These are phyloP conservation scores for Bellardia bayeri DNA, from an alignment of 2,888 invertebrate genomes.

Conservation along the genomic window DNA sequence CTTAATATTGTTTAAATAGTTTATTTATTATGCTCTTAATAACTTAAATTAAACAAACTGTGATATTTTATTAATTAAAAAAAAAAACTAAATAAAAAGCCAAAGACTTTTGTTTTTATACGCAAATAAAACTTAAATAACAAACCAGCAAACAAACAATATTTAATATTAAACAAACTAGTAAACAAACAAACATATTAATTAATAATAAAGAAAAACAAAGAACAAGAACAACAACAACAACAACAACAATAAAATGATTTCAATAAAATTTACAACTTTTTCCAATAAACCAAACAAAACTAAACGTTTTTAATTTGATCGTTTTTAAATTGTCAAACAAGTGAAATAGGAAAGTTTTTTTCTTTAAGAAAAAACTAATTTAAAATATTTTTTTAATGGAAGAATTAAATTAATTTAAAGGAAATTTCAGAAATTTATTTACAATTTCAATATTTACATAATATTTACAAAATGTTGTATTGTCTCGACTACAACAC, in stretches of 20 bases:
- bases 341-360: conserved; percentile 3
- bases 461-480: too few relatives aligned
- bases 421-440: too few relatives aligned
- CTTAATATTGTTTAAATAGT: conserved; percentile 49
- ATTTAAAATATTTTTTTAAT: background rate
- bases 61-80: conserved; percentile 70
- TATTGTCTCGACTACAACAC: too few relatives aligned
- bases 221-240: conserved; percentile 33
- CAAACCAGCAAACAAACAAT: background rate
- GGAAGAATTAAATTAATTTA: too few relatives aligned
- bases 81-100: conserved; percentile 74
- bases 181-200: conserved; percentile 23
- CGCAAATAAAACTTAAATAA: conserved; percentile 46
- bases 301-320: conserved; percentile 74
- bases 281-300: conserved; percentile 61
- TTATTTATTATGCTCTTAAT: conserved; percentile 56
- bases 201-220: background rate
- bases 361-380: background rate
- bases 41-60: conserved; percentile 55
- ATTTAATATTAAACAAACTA: conserved; percentile 29
- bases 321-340: background rate
- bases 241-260: conserved; percentile 48
- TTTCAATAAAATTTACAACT: conserved; percentile 64
- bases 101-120: conserved; percentile 74
- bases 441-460: too few relatives aligned